phyloP scores from a whole-genome alignment of 37 sponge, comb jelly and placozoan species.

The Amphimedon queenslandica region DNA sequence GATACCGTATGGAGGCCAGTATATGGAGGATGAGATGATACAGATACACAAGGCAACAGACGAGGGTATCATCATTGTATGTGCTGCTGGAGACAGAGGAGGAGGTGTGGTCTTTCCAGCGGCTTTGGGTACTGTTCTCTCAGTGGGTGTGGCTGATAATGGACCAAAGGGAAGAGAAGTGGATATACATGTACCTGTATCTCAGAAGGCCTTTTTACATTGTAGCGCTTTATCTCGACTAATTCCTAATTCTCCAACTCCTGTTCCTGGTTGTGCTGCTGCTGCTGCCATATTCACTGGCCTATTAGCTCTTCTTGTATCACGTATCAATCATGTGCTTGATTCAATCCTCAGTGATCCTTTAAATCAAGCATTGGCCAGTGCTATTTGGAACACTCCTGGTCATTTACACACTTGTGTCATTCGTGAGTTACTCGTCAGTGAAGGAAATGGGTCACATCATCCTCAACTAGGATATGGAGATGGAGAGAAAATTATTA shows the following conservation, averaged over 20 bases:
- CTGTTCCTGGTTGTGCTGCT: too few species aligned
- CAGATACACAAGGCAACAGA: not conserved
- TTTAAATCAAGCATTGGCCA: not conserved
- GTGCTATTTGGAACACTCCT: not conserved
- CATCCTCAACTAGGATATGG: not conserved
- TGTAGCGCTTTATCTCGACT: too few species aligned
- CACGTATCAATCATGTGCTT: not conserved
- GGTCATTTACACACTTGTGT: not conserved
- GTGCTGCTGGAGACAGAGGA: not conserved
- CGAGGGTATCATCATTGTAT: not conserved
- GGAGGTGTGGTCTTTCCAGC: not conserved
- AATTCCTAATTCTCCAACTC: too few species aligned
- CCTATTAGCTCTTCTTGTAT: not conserved
- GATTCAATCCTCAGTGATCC: not conserved
- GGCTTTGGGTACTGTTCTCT: not conserved
- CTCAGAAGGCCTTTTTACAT: not conserved
- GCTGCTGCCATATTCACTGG: not conserved
- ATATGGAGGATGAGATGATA: constrained; percentile 1
- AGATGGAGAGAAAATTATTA: not conserved
- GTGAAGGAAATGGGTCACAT: not conserved
- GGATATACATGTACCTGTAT: not conserved
- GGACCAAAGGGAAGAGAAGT: not conserved
- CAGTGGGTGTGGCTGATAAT: not conserved
- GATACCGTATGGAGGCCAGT: not conserved
- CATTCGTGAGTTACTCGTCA: not conserved